These are phyloP conservation scores for Venusia cambrica DNA, from an alignment of 2,888 invertebrate species.

Conservation along the genomic window DNA sequence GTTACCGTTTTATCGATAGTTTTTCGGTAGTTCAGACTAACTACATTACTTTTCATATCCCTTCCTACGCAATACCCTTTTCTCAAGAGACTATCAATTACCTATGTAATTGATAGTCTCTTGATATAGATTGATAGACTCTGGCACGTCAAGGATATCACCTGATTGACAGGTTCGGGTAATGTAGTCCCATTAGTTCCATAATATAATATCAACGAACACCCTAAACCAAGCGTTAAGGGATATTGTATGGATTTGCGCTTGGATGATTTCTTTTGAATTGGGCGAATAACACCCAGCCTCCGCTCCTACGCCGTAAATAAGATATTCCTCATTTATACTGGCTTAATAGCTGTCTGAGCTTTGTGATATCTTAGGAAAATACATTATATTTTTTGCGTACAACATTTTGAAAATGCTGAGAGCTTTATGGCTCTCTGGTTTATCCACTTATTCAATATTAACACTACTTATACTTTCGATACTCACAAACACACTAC, in stretches of 20 bases:
- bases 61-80: constrained; percentile 34
- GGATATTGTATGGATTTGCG: constrained; percentile 53
- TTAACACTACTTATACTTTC: no score
- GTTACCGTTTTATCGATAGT: constrained; percentile 33
- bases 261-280: constrained; percentile 49
- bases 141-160: constrained; percentile 52
- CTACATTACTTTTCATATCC: constrained; percentile 21
- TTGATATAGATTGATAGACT: no score
- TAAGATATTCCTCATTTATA: constrained; percentile 40
- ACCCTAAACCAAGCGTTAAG: constrained; percentile 47
- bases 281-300: constrained; percentile 44
- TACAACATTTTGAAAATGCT: constrained; percentile 16
- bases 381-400: constrained; percentile 19
- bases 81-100: constrained; percentile 59
- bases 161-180: constrained; percentile 63
- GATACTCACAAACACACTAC: no score
- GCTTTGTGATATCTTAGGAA: constrained; percentile 27
- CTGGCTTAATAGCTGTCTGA: constrained; percentile 32
- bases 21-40: constrained; percentile 27
- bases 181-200: constrained; percentile 47
- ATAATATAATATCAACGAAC: constrained; percentile 41
- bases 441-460: no score
- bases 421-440: no score
- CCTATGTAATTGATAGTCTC: no score
- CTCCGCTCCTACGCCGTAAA: constrained; percentile 43